Evolutionary conservation across 2,113 vertebrate genomes (phyloP), one percentile per base, ranked within the genome.

Genomic region (Clupea harengus): DNA sequence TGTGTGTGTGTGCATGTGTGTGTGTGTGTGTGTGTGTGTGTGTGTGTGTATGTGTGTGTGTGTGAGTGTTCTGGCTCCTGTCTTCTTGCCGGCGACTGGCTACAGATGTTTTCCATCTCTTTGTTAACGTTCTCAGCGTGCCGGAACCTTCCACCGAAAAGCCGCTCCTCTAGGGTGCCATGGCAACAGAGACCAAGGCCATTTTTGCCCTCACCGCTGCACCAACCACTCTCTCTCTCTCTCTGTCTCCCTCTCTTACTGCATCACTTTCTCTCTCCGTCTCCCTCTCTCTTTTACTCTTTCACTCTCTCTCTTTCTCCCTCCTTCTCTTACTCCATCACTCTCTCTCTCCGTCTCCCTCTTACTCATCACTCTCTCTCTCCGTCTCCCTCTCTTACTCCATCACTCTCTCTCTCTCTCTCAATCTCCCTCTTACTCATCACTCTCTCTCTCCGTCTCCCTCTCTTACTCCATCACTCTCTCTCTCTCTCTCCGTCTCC

Each of bases 31-130:
- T 57, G 13, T 57, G 54, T 57, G 57, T 64, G 22, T 25, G 60
- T 67, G n/a, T 67, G 60, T 67, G 60, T 67, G 60, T 25, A 25
- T 72, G 64, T 32, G 64, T 72, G 64, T 72, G n/a, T 67, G 64
- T 67, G 64, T 72, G 64, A 32, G 64, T 72, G 64, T 72, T 4
- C 64, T 72, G 64, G 64, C 64, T 72, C 64, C 25, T 72, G 64
- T 72, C 32, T 13, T 28, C 10, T 9, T 72, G 64, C 25, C n/a
- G n/a, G 8, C 64, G 9, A 72, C 32, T 72, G 64, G 25, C 13
- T 72, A 10, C 64, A 72, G 64, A 25, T 72, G 64, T 25, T 72
- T 72, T 72, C 64, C 64, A 72, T 72, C 64, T 72, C 64, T 7
- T 11, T 72, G 64, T 72, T 72, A 72, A 32, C 64, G n/a, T 72